These are phyloP conservation scores for Drosophila sordidula DNA, from an alignment of 2,888 invertebrate genomes.

Conservation along the genomic window DNA sequence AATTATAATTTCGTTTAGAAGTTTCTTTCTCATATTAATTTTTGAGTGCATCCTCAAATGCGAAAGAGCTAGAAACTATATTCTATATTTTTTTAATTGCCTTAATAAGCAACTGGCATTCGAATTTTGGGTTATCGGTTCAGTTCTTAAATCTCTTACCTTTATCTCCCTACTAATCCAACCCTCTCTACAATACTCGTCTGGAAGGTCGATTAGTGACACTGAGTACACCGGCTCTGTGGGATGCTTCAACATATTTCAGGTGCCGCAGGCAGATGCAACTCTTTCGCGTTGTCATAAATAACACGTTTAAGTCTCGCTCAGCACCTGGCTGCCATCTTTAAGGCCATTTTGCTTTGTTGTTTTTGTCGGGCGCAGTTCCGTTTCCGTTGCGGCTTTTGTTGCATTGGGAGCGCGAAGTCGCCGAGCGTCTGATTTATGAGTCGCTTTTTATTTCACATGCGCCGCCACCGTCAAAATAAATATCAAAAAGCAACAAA, in stretches of 20 bases:
- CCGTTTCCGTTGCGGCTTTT: slow-evolving; percentile 59
- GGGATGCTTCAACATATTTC: slow-evolving; percentile 9
- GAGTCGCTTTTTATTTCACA: slow-evolving; percentile 55
- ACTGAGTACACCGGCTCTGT: slow-evolving; percentile 2
- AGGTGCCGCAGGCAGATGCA: slow-evolving; percentile 45
- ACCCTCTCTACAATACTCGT: background rate
- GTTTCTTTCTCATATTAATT: no score
- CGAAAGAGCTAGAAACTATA: no score
- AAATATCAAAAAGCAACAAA: slow-evolving; percentile 80
- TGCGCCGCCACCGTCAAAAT: slow-evolving; percentile 55
- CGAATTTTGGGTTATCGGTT: no score
- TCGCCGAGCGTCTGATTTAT: slow-evolving; percentile 71
- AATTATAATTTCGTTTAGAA: no score
- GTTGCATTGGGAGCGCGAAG: slow-evolving; percentile 27
- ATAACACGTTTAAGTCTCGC: slow-evolving; percentile 68
- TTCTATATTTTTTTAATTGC: no score
- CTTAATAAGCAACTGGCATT: no score
- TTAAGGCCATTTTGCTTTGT: slow-evolving; percentile 36
- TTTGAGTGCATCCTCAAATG: no score
- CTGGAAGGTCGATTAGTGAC: slow-evolving; percentile 33
- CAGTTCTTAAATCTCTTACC: background rate
- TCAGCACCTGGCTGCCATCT: slow-evolving; percentile 52
- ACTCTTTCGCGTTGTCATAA: slow-evolving; percentile 59
- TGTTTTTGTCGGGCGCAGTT: slow-evolving; percentile 30
- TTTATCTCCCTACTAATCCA: background rate